phyloP scores from a whole-genome alignment of 1,140 invertebrate genomes.

The Ips nitidus region DNA sequence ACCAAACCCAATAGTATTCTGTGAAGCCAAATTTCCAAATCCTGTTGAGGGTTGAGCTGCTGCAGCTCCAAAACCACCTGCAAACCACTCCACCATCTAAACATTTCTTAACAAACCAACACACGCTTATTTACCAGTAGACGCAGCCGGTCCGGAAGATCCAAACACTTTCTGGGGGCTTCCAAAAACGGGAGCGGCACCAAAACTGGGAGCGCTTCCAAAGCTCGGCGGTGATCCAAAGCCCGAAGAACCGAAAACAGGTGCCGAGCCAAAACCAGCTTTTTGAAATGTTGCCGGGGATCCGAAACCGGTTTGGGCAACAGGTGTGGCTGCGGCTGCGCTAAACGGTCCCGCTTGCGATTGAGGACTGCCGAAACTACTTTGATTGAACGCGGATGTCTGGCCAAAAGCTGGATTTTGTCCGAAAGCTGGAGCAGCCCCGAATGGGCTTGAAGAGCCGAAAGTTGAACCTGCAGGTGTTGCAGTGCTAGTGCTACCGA shows the following conservation, averaged over 20 bases:
- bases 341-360: slow-evolving; percentile 41
- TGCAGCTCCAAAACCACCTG: slow-evolving; percentile 46
- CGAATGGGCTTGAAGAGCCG: slow-evolving; percentile 31
- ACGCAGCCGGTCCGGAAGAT: slow-evolving; percentile 8
- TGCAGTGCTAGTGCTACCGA: slow-evolving; percentile 12
- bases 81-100: slow-evolving; percentile 16
- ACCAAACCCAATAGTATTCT: slow-evolving; percentile 59
- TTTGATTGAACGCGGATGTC: slow-evolving; percentile 37
- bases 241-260: slow-evolving; percentile 54
- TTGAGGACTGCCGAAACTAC: slow-evolving; percentile 37
- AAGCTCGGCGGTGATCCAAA: slow-evolving; percentile 56
- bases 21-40: slow-evolving; percentile 59
- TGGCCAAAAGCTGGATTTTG: slow-evolving; percentile 33
- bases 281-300: slow-evolving; percentile 42
- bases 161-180: slow-evolving; percentile 55
- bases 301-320: slow-evolving; percentile 51
- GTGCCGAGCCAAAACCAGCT: slow-evolving; percentile 53
- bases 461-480: slow-evolving; percentile 31
- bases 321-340: slow-evolving; percentile 46
- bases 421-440: slow-evolving; percentile 31
- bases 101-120: not conserved
- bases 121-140: not conserved
- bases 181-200: slow-evolving; percentile 56
- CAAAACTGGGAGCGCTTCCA: slow-evolving; percentile 57
- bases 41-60: slow-evolving; percentile 52